Conservation (phyloP, 2,113 vertebrate genomes). For the Lates calcarifer region DNA sequence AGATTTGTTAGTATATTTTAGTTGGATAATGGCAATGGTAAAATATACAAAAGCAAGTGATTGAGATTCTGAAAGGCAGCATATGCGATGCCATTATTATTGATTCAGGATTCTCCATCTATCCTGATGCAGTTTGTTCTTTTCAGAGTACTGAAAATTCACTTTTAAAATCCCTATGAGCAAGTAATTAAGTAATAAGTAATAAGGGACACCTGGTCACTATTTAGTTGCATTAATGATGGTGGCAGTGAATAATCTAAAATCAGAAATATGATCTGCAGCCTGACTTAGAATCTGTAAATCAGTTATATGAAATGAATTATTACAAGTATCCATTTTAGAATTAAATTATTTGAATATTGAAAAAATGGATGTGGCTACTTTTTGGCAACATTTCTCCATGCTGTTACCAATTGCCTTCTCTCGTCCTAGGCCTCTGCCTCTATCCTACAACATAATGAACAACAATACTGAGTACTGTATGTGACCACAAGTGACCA, state of each 20-base stretch:
- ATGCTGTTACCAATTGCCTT: background rate
- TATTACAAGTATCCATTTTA: background rate
- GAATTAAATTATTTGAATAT: background rate
- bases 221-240: too few species aligned
- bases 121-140: background rate
- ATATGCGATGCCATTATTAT: background rate
- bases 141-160: background rate
- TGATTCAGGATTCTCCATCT: background rate
- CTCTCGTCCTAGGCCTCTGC: too few species aligned
- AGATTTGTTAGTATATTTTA: too few species aligned
- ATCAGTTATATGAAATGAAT: background rate
- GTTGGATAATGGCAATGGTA: too few species aligned
- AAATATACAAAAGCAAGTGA: background rate
- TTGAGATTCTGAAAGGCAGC: background rate
- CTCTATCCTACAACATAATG: background rate
- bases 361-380: background rate
- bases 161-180: constrained; percentile 5
- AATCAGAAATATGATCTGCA: background rate
- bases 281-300: background rate
- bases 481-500: constrained; percentile 27
- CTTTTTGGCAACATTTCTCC: background rate
- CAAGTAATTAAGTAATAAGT: background rate
- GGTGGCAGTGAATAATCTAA: background rate
- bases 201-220: too few species aligned
- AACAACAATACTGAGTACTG: background rate